Evolutionary conservation across 1,140 invertebrate species (phyloP).

Genomic region (Platyura marginata): DNA sequence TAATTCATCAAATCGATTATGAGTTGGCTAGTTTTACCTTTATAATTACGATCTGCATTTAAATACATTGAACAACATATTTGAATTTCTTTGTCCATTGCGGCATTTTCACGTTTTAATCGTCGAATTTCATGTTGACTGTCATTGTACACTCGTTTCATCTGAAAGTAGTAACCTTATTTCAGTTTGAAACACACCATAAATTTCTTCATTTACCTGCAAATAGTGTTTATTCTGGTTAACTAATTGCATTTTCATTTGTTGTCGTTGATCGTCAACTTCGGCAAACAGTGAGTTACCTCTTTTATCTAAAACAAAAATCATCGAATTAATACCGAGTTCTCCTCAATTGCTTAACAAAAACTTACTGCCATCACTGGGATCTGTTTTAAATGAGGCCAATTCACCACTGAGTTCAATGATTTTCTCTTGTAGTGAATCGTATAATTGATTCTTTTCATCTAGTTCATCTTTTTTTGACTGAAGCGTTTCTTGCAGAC

Average conservation of each 20-base stretch:
- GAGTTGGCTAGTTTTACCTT: constrained; percentile 20
- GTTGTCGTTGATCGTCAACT: constrained; percentile 29
- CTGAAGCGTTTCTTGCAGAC: neutral
- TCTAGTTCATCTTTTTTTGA: neutral
- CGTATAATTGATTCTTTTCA: neutral
- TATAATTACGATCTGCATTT: constrained; percentile 17
- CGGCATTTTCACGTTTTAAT: constrained; percentile 24
- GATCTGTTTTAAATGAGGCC: neutral
- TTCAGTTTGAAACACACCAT: too few relatives aligned
- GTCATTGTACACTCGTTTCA: constrained; percentile 21
- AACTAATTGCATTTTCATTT: constrained; percentile 22
- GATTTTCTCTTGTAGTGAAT: neutral
- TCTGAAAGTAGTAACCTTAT: constrained; percentile 9
- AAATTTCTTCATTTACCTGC: neutral
- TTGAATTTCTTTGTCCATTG: constrained; percentile 18
- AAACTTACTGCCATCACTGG: neutral
- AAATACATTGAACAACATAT: constrained; percentile 20
- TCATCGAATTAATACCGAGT: neutral
- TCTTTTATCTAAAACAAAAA: constrained; percentile 14
- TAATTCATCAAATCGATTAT: constrained; percentile 13
- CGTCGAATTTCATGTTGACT: constrained; percentile 25
- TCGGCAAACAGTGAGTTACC: constrained; percentile 34
- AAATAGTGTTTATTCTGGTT: constrained; percentile 22
- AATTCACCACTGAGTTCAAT: neutral
- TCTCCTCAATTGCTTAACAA: neutral